Evolutionary conservation across 2,113 vertebrate species (phyloP).

Genomic region (Sinocyclocheilus maitianheensis): DNA sequence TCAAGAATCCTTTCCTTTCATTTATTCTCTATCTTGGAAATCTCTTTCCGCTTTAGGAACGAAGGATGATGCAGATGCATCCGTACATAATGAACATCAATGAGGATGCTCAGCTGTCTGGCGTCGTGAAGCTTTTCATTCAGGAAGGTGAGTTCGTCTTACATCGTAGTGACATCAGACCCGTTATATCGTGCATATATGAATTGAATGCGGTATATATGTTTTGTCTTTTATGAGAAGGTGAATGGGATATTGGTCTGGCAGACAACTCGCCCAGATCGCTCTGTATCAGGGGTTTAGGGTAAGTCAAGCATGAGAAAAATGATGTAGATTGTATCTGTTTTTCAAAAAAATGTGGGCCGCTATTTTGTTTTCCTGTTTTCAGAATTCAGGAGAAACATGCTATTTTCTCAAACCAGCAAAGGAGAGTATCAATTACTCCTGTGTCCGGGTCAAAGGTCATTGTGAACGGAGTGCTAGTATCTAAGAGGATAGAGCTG

Average conservation of each 20-base stretch:
- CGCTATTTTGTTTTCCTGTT: slow-evolving; percentile 9
- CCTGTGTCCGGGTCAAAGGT: slow-evolving; percentile 79
- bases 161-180: not conserved
- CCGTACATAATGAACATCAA: slow-evolving; percentile 87
- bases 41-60: slow-evolving; percentile 72
- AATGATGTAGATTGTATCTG: not conserved
- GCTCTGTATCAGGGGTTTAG: slow-evolving; percentile 82
- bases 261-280: slow-evolving; percentile 68
- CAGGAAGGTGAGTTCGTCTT: slow-evolving; percentile 72
- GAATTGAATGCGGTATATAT: not conserved
- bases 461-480: slow-evolving; percentile 77
- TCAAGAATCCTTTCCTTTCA: not conserved
- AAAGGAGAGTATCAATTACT: slow-evolving; percentile 73
- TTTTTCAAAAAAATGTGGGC: not conserved
- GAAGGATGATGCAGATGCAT: slow-evolving; percentile 80
- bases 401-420: slow-evolving; percentile 77
- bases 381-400: slow-evolving; percentile 84
- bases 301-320: slow-evolving; percentile 70
- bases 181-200: not conserved
- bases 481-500: slow-evolving; percentile 74
- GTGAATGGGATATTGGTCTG: slow-evolving; percentile 80
- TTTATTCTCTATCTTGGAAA: not conserved
- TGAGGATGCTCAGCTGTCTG: slow-evolving; percentile 86
- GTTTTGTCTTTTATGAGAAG: slow-evolving; percentile 63
- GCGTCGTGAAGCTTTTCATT: slow-evolving; percentile 86